Percentiles rank a stretch among this genome's conserved stretches.
Evolutionary conservation across 2,888 invertebrate species (phyloP).

Genomic region (Sericinus montela): DNA sequence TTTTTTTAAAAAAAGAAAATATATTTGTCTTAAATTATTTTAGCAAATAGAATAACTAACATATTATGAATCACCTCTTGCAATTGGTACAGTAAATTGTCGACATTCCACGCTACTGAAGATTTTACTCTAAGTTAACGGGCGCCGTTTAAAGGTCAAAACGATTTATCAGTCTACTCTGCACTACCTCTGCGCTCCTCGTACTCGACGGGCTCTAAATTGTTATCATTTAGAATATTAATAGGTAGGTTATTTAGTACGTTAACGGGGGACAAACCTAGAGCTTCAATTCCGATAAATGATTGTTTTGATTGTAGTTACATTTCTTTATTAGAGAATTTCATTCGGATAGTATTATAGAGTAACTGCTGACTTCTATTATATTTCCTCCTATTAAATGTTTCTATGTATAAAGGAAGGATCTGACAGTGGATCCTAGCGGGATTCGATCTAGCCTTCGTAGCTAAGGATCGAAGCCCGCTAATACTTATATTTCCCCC

Average conservation of each 20-base stretch:
- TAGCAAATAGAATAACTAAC: no score
- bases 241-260: conserved; percentile 65
- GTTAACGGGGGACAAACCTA: conserved; percentile 48
- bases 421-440: no score
- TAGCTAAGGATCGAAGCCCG: no score
- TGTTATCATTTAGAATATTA: conserved; percentile 66
- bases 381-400: no score
- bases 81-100: conserved; percentile 16
- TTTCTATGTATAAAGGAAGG: no score
- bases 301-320: conserved; percentile 37
- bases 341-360: conserved; percentile 20
- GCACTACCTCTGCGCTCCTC: conserved; percentile 39
- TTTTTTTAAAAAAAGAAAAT: no score
- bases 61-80: no score
- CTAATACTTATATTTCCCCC: no score
- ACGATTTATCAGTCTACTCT: conserved; percentile 42
- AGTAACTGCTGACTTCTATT: no score
- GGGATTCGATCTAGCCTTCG: no score
- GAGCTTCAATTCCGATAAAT: conserved; percentile 31
- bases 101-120: conserved; percentile 15
- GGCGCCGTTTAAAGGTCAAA: conserved; percentile 37
- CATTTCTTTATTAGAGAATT: conserved; percentile 12
- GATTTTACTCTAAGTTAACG: conserved; percentile 19
- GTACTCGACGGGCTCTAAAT: conserved; percentile 49
- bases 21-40: no score